These are phyloP conservation scores for Bathynomus jamesi DNA, from an alignment of 1,140 invertebrate species.

Conservation along the genomic window DNA sequence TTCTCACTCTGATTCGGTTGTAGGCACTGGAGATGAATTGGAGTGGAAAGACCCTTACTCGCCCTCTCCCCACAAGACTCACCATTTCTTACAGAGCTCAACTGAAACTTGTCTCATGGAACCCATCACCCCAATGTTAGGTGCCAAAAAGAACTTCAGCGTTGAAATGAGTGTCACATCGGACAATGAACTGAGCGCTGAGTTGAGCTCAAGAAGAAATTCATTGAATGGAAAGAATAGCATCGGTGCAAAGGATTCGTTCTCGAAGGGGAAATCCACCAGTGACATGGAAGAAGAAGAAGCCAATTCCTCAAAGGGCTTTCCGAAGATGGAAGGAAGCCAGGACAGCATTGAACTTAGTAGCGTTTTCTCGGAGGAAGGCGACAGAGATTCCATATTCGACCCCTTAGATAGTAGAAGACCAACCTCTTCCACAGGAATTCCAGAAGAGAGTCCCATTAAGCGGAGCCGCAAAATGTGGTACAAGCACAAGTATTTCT, in stretches of 20 bases:
- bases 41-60: slow-evolving; percentile 29
- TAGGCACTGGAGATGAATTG: slow-evolving; percentile 13
- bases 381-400: slow-evolving; percentile 11
- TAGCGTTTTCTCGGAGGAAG: slow-evolving; percentile 32
- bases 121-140: slow-evolving; percentile 8
- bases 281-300: slow-evolving; percentile 19
- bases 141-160: slow-evolving; percentile 20
- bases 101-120: slow-evolving; percentile 10
- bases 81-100: slow-evolving; percentile 13
- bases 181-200: slow-evolving; percentile 7
- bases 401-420: slow-evolving; percentile 5
- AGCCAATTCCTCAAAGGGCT: slow-evolving; percentile 12
- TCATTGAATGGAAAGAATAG: slow-evolving; percentile 5
- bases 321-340: slow-evolving; percentile 21
- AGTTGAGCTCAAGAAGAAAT: not conserved
- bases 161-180: slow-evolving; percentile 20
- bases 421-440: slow-evolving; percentile 21
- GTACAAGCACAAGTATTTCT: slow-evolving; percentile 34
- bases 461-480: slow-evolving; percentile 29
- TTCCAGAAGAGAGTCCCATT: slow-evolving; percentile 24
- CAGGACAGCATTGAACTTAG: slow-evolving; percentile 31
- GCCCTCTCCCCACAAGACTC: slow-evolving; percentile 16
- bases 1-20: not conserved
- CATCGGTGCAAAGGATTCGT: slow-evolving; percentile 5
- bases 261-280: slow-evolving; percentile 13